Evolutionary conservation across 2,797 vertebrate genomes (phyloP), one percentile per base, ranked within the genome.

Genomic region (Pseudochromis fuscus): DNA sequence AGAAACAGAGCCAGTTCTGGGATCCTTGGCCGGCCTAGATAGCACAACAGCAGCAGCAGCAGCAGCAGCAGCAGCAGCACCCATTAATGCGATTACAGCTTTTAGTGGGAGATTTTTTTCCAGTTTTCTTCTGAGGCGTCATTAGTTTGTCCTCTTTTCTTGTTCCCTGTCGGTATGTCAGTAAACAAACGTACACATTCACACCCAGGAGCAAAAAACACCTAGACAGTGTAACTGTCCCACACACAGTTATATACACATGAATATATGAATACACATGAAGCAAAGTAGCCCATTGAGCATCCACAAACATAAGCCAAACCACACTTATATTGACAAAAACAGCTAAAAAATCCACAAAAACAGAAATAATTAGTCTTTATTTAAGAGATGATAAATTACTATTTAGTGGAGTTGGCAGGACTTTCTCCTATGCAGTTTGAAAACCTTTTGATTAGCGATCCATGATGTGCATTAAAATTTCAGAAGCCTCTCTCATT

Each of bases 81-180:
- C 81, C 85, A 79, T 89, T 91, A 91, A 93, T 93, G 88, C 86
- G 87, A 91, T 93, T 91, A 92, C 59, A 83, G 90, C 87, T 88
- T 91, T 91, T 91, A 88, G 90, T 66, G 28, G 56, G 81, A 91
- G 80, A 87, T 92, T 91, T 91, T 88, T 81, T 71, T 81, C 84
- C 85, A 77, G 72, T 81, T 84, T 89, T 84, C 84, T 83, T 89
- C 85, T 60, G 73, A 83, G 82, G 83, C 60, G 31, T 84, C 70
- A 85, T 89, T 86, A 88, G 68, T 87, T 83, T 83, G 74, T 87
- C 73, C 69, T 79, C 60, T 65, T 84, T 77, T 71, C 65, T 75
- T 65, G 61, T 76, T 75, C 49, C 60, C 50, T 27, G 23, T 62
- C 46, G 35, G 62, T 55, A 69, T 85, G 81, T 79, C 58, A 60